These are phyloP conservation scores for Gymnocephalus cernua DNA, from an alignment of 2,113 vertebrate species.

Conservation along the genomic window DNA sequence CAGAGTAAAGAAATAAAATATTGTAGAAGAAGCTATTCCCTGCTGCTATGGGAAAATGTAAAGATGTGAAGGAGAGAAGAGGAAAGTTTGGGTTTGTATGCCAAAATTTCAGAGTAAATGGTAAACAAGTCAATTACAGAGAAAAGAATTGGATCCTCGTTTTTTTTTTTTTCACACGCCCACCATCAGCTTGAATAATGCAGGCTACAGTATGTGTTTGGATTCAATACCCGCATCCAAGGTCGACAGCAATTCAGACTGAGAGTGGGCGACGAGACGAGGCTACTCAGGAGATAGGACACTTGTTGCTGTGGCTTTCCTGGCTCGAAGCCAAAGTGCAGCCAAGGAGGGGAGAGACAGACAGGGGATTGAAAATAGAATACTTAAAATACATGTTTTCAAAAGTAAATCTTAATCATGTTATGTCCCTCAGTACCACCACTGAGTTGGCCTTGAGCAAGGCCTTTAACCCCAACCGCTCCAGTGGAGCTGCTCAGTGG, in stretches of 20 bases:
- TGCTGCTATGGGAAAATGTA: neutral
- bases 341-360: neutral
- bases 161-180: slow-evolving; percentile 16
- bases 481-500: no score
- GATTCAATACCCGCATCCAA: slow-evolving; percentile 41
- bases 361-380: neutral
- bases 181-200: slow-evolving; percentile 42
- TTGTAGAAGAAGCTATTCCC: neutral
- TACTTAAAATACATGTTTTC: neutral
- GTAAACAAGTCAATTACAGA: slow-evolving; percentile 42
- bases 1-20: neutral
- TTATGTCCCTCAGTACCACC: no score
- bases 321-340: slow-evolving; percentile 45
- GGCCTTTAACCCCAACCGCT: no score
- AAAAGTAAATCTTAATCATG: neutral
- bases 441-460: no score
- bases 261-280: slow-evolving; percentile 41
- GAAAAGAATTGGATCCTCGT: slow-evolving; percentile 27
- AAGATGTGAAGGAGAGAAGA: neutral
- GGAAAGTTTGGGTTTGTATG: slow-evolving; percentile 13
- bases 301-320: slow-evolving; percentile 36
- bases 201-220: slow-evolving; percentile 8
- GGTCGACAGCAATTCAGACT: slow-evolving; percentile 46
- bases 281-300: slow-evolving; percentile 37
- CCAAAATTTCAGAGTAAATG: slow-evolving; percentile 28